Percentiles rank a stretch among this genome's conserved stretches.
phyloP scores from a whole-genome alignment of 2,797 vertebrate species.

The Smutsia temminckii region DNA sequence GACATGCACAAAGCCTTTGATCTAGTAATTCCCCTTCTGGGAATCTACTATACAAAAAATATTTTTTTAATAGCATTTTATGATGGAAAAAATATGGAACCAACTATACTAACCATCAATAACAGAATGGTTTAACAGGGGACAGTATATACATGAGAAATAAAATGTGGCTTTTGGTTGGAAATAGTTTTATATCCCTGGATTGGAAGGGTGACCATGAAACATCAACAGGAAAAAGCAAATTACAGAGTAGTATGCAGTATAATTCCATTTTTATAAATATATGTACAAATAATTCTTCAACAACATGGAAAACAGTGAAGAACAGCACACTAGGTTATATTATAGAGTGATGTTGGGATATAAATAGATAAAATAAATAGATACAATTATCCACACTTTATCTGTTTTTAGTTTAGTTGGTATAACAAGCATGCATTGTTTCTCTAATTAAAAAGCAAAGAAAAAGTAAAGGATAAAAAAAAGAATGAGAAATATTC shows the following conservation, averaged over 20 bases:
- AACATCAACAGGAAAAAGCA: not conserved
- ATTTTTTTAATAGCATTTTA: not conserved
- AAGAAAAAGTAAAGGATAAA: not conserved
- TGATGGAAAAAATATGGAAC: not conserved
- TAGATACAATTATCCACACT: not conserved
- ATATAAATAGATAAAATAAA: not conserved
- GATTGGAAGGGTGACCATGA: not conserved
- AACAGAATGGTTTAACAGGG: not conserved
- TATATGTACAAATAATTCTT: not conserved
- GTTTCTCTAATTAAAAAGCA: not conserved
- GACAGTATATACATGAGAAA: not conserved
- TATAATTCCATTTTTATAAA: not conserved
- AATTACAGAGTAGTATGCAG: not conserved
- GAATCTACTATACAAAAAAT: not conserved
- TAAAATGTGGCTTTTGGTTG: not conserved
- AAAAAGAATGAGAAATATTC: not conserved
- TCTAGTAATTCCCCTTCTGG: not conserved
- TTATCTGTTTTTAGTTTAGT: conserved; percentile 8
- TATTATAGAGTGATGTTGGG: not conserved
- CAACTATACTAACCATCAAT: not conserved
- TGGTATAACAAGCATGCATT: not conserved
- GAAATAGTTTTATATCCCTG: not conserved
- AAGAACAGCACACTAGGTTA: not conserved
- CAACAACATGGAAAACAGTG: not conserved
- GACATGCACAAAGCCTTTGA: not conserved